phyloP scores from a whole-genome alignment of 2,113 vertebrate genomes.

The Aythya baeri region DNA sequence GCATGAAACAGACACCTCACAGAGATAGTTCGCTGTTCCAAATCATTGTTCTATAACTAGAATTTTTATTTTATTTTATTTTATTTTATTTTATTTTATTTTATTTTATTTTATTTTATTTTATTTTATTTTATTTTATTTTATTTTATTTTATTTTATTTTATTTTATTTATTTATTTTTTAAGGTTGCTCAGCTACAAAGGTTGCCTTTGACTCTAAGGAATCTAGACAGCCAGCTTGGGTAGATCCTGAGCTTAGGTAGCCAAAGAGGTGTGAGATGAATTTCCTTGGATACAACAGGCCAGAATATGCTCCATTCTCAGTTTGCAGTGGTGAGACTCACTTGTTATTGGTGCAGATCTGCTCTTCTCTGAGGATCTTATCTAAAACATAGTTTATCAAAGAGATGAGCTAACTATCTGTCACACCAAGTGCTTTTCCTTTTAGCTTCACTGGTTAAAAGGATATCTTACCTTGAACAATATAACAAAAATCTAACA shows the following conservation, averaged over 20 bases:
- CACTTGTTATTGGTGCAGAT: neutral
- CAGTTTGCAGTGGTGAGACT: neutral
- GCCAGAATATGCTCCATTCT: neutral
- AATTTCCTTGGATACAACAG: neutral
- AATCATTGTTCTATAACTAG: neutral
- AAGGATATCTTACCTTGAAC: neutral
- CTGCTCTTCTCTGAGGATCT: neutral
- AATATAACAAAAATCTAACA: neutral
- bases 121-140: neutral
- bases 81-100: neutral
- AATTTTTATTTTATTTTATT: neutral
- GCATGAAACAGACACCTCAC: rapidly evolving
- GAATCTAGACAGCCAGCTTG: neutral
- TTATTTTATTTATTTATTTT: neutral
- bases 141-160: neutral
- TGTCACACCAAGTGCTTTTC: neutral
- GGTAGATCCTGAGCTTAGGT: neutral
- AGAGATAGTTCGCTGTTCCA: neutral
- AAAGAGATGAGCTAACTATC: neutral
- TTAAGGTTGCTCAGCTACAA: neutral
- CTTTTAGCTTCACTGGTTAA: neutral
- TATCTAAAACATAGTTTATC: neutral
- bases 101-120: neutral
- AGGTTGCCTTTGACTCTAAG: neutral
- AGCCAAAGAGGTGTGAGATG: neutral